These are phyloP conservation scores for Philaenus spumarius DNA, from an alignment of 1,140 invertebrate species.

Conservation along the genomic window DNA sequence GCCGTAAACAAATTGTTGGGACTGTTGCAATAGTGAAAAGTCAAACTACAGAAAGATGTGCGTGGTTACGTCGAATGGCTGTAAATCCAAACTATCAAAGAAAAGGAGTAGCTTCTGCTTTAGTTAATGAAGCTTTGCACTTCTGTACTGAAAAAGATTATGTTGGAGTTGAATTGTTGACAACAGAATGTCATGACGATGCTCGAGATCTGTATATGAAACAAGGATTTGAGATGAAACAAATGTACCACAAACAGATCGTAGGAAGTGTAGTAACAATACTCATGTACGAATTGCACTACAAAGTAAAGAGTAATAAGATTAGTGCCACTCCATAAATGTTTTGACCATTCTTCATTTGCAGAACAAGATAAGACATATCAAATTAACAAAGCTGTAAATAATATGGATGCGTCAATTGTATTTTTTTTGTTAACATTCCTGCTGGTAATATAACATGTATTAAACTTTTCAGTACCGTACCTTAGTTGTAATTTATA, in stretches of 20 bases:
- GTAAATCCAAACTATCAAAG: constrained; percentile 42
- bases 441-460: no score
- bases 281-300: constrained; percentile 41
- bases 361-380: no score
- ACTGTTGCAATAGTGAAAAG: constrained; percentile 42
- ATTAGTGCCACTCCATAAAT: constrained; percentile 5
- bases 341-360: no score
- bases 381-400: no score
- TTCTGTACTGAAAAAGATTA: constrained; percentile 46
- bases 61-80: constrained; percentile 47
- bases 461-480: no score
- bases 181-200: constrained; percentile 46
- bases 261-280: constrained; percentile 41
- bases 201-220: constrained; percentile 45
- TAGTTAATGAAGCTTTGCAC: constrained; percentile 42
- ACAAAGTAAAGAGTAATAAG: constrained; percentile 16
- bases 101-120: constrained; percentile 41
- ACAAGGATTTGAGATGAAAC: constrained; percentile 46
- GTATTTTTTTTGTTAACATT: no score
- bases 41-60: constrained; percentile 39
- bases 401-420: no score
- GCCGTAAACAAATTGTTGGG: constrained; percentile 42
- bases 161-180: constrained; percentile 41
- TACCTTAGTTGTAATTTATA: no score
- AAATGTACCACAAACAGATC: constrained; percentile 45